phyloP scores from a whole-genome alignment of 1,140 invertebrate genomes.

The Cyclargus thomasi region DNA sequence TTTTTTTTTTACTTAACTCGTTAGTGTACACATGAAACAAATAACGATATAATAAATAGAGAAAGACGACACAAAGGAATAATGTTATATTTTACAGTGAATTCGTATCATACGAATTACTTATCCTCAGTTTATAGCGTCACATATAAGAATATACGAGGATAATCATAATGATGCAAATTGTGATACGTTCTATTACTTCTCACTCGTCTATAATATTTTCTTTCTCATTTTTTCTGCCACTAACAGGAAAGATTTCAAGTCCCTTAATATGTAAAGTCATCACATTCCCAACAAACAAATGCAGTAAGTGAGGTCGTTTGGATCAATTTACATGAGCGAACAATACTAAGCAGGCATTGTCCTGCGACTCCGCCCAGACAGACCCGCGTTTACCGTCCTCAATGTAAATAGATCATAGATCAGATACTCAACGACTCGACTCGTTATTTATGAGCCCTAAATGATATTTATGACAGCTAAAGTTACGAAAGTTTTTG shows the following conservation, averaged over 20 bases:
- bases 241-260: background rate
- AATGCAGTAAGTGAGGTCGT: constrained; percentile 39
- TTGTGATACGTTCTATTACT: too few species aligned
- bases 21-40: too few species aligned
- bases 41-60: too few species aligned
- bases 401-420: constrained; percentile 25
- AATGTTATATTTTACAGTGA: too few species aligned
- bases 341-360: constrained; percentile 44
- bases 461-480: background rate
- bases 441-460: background rate
- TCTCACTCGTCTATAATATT: too few species aligned
- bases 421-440: constrained; percentile 13
- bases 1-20: too few species aligned
- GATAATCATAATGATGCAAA: too few species aligned
- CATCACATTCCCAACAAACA: constrained; percentile 44
- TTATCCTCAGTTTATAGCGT: too few species aligned
- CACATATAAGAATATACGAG: too few species aligned
- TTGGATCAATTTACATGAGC: constrained; percentile 40
- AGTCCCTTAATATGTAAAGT: constrained; percentile 18
- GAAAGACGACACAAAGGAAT: too few species aligned
- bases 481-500: background rate
- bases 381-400: constrained; percentile 14
- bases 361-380: constrained; percentile 37
- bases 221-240: too few species aligned
- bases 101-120: too few species aligned